Evolutionary conservation across 2,797 vertebrate genomes (phyloP).

Genomic region (Oreochromis mossambicus): DNA sequence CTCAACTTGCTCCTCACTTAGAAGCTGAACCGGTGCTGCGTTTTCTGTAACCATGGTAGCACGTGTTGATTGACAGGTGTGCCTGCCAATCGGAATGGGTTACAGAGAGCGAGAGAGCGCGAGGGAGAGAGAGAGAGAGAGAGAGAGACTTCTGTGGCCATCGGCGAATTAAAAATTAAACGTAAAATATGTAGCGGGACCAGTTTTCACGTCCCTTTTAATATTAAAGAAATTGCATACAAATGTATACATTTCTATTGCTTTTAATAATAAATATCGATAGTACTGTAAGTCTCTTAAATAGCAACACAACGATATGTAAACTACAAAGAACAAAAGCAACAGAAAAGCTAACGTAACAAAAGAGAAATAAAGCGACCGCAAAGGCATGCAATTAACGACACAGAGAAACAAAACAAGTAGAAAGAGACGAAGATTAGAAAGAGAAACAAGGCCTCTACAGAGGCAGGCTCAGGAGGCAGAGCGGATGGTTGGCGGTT

Average conservation of each 20-base stretch:
- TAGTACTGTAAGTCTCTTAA: background rate
- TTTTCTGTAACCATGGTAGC: slow-evolving; percentile 51
- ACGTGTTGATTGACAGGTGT: slow-evolving; percentile 49
- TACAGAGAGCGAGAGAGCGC: background rate
- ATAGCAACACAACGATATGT: background rate
- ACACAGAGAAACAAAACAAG: background rate
- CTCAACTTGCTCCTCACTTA: background rate
- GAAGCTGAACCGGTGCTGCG: background rate
- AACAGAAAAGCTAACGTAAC: background rate
- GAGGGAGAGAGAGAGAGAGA: accelerated
- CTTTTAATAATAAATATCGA: background rate
- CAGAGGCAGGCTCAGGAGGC: background rate
- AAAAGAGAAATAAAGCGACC: background rate
- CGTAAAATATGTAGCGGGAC: background rate
- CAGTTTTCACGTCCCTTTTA: background rate
- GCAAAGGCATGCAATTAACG: background rate
- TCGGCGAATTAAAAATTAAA: background rate
- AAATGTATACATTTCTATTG: background rate
- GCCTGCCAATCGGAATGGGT: slow-evolving; percentile 5
- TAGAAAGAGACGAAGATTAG: background rate
- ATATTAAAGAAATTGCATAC: background rate
- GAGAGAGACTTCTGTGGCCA: background rate
- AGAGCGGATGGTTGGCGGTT: background rate
- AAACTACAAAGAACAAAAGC: background rate
- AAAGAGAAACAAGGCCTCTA: background rate